Base-by-base conservation (phyloP, 2,888 invertebrate genomes). In the Protonemura montana region DNA sequence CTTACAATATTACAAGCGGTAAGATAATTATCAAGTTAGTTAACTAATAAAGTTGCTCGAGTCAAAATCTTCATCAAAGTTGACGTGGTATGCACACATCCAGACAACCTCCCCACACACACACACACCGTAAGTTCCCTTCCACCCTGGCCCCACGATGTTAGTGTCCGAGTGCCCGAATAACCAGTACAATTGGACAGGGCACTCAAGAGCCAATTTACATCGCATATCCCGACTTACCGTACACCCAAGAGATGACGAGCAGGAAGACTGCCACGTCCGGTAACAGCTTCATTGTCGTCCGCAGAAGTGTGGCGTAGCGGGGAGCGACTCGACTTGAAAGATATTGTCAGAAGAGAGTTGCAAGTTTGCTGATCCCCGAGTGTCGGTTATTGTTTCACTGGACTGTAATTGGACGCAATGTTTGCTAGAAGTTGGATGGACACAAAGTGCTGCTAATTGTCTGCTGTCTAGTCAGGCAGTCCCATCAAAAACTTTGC, bases 241-340 rank as follows among this genome's bases (percentile, higher is more conserved):
- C 82, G 42, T 83, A 83, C n/a, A 83, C 82, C 41, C 29, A 25
- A 42, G 82, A 83, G 82, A 83, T 26, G 82, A 83, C 26, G 25
- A 83, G 29, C 21, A 83, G 82, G 35, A 83, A 83, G 82, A 83
- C 21, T 3, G 35, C 82, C 6, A 41, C 82, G 41, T 83, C 82
- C 82, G 82, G 41, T 25, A 83, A 7, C 16, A 30, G 35, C 42
- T 83, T 83, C 82, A 83, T 83, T 25, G 28, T 78, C 59, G 7
- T 59, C 59, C 26, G 78, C 78, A 25, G 25, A 7, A 78, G 16
- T 25, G 28, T 78, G 26, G 28, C 26, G 78, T 16, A 13, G 27
- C 78, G 78, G 26, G 26, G 59, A 35, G 59, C 59, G 59, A 59
- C 59, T 10, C 21, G 16, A 59, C 5, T 6, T 3, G 35, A 3